phyloP scores from a whole-genome alignment of 2,888 invertebrate genomes.

The Rotaria magnacalcarata region DNA sequence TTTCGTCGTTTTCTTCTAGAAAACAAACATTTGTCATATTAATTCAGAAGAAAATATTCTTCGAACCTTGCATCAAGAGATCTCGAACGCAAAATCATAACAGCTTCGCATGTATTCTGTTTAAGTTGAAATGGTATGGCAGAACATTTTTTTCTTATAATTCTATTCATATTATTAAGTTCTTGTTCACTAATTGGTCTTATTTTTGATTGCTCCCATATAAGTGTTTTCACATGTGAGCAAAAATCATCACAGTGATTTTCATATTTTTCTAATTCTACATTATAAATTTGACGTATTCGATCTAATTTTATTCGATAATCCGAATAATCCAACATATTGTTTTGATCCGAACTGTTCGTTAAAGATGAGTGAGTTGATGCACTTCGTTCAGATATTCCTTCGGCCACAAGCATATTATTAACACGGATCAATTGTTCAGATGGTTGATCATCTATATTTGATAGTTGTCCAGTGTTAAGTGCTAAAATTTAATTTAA shows the following conservation, averaged over 20 bases:
- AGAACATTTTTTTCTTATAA: neutral
- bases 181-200: neutral
- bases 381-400: neutral
- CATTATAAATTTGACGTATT: neutral
- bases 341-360: too few species aligned
- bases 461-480: too few species aligned
- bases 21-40: neutral
- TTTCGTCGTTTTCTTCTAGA: conserved; percentile 28
- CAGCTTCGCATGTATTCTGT: conserved; percentile 18
- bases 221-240: neutral
- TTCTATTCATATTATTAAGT: neutral
- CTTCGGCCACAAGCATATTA: conserved; percentile 6
- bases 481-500: neutral
- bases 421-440: neutral
- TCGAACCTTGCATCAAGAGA: conserved; percentile 25
- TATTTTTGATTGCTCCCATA: neutral
- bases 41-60: neutral
- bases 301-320: neutral
- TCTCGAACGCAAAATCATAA: neutral
- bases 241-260: conserved; percentile 15
- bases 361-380: neutral
- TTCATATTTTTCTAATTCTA: conserved; percentile 20
- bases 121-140: neutral
- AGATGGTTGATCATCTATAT: neutral
- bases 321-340: neutral